A percentile compares a stretch with the other conserved stretches of the same genome.
phyloP scores from a whole-genome alignment of 1,140 invertebrate species.

The Hyphantria cunea region DNA sequence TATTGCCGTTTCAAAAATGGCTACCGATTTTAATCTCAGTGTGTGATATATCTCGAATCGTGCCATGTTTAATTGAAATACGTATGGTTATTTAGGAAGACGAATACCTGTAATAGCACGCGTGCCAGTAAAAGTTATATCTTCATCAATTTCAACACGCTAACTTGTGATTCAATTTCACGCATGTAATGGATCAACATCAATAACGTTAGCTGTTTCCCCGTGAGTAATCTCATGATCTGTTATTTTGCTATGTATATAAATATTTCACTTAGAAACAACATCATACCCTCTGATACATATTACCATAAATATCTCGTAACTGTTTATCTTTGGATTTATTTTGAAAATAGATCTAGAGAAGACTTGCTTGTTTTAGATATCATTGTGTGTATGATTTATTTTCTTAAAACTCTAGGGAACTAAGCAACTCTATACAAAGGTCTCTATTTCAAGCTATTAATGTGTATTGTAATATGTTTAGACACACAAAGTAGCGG shows the following conservation, averaged over 20 bases:
- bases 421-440: too few relatives aligned
- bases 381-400: too few relatives aligned
- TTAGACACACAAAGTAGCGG: too few relatives aligned
- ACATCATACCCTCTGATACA: background rate
- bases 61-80: background rate
- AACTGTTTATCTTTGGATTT: background rate
- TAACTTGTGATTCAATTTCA: slow-evolving; percentile 41
- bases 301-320: background rate
- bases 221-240: slow-evolving; percentile 25
- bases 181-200: slow-evolving; percentile 40
- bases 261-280: slow-evolving; percentile 5
- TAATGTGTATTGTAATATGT: too few relatives aligned
- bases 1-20: too few relatives aligned
- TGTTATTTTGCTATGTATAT: slow-evolving; percentile 2
- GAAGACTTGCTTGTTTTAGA: too few relatives aligned
- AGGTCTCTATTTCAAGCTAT: too few relatives aligned
- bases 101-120: background rate
- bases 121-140: slow-evolving; percentile 13
- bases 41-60: background rate
- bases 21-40: too few relatives aligned
- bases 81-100: background rate
- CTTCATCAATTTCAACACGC: slow-evolving; percentile 25
- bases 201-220: slow-evolving; percentile 36
- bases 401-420: too few relatives aligned
- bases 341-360: too few relatives aligned